Evolutionary conservation across 2,888 invertebrate genomes (phyloP), one percentile per base, ranked within the genome.

Genomic region (Hyles lineata): DNA sequence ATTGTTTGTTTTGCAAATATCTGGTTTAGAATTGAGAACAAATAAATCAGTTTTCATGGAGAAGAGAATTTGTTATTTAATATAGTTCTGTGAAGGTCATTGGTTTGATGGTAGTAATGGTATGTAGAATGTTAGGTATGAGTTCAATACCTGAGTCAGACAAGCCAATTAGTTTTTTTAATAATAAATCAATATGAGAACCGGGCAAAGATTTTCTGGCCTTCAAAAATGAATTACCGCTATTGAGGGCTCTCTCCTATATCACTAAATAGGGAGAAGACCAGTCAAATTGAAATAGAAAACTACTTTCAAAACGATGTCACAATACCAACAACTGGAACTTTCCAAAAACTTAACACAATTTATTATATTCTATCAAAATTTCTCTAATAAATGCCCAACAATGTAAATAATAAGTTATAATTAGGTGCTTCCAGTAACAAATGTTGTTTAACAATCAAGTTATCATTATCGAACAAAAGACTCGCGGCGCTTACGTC

Each of bases 391-490:
- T 23, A 63, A 67, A 50, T 50, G 17, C 29, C n/a, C 3, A 72
- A 29, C 25, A 52, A 52, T 62, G 62, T 71, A 55, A 62, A 72
- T 58, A 62, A 50, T 67, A 55, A 58, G 50, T 58, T 58, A 23
- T 58, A 72, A 67, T 58, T 63, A 61, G 61, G 70, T 63, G 60
- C 75, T 74, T 74, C 74, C 77, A 79, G 74, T 71, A 76, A 76
- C 82, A 82, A 84, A 83, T 84, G 82, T 80, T 80, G 77, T 76
- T 76, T 80, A 79, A 79, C 79, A 82, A 84, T 85, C 80, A 79
- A 83, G 79, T 85, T 79, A 85, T 85, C 81, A 83, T 83, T 80
- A 78, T 75, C 73, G 72, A 72, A 88, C 86, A 89, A 89, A 85
- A 80, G 79, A 76, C 77, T 78, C 75, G 77, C 78, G 70, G 78